These are phyloP conservation scores for Glossosoma conforme DNA, from an alignment of 1,140 invertebrate species.

Conservation along the genomic window DNA sequence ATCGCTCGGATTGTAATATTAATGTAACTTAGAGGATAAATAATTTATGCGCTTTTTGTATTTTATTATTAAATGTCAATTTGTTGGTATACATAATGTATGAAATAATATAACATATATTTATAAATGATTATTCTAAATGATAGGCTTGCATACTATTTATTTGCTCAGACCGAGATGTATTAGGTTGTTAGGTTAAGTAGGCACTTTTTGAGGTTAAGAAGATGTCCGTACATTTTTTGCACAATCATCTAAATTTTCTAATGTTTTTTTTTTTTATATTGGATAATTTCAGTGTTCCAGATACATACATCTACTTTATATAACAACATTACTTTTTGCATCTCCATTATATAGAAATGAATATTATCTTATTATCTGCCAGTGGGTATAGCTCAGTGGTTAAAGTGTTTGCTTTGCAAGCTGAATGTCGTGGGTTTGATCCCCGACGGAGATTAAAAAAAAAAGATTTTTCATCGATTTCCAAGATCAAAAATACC, in stretches of 20 bases:
- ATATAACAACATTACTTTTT: too few relatives aligned
- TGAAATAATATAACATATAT: conserved; percentile 7
- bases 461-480: too few relatives aligned
- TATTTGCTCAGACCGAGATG: conserved; percentile 8
- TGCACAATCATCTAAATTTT: conserved; percentile 1
- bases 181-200: conserved; percentile 13
- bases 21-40: conserved; percentile 16
- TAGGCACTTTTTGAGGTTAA: conserved; percentile 6
- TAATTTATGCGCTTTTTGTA: conserved; percentile 27
- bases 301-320: too few relatives aligned
- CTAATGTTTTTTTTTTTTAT: conserved; percentile 1
- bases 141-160: conserved; percentile 7
- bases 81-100: conserved; percentile 20
- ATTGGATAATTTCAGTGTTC: not conserved
- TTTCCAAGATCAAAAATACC: too few relatives aligned
- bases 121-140: conserved; percentile 14
- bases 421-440: too few relatives aligned
- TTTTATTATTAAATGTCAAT: conserved; percentile 27
- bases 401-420: too few relatives aligned
- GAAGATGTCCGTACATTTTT: not conserved
- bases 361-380: too few relatives aligned
- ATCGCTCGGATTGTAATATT: conserved; percentile 19
- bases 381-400: too few relatives aligned
- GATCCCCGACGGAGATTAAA: too few relatives aligned
- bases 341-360: too few relatives aligned